A percentile compares a stretch with the other conserved stretches of the same genome.
Conservation (phyloP, 92 coral and sea anemone species). For the Zoanthus gigantus region DNA sequence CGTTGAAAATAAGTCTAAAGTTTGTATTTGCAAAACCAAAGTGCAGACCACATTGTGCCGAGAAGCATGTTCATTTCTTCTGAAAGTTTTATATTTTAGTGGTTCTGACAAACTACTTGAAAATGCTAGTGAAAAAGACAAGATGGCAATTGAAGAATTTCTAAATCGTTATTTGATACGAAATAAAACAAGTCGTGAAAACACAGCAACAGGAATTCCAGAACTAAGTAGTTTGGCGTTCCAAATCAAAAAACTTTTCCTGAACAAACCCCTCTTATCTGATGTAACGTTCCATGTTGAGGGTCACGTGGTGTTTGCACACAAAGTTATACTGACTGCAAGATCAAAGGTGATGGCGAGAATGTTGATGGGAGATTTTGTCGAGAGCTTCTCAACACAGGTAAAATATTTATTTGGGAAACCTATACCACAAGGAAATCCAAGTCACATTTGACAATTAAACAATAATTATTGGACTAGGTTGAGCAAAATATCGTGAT, state of each 20-base stretch:
- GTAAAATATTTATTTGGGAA: not conserved
- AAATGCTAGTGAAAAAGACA: slow-evolving; percentile 56
- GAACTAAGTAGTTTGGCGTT: not conserved
- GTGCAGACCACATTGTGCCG: slow-evolving; percentile 46
- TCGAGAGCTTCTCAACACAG: slow-evolving; percentile 64
- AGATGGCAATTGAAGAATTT: slow-evolving; percentile 44
- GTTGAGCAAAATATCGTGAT: too few species aligned
- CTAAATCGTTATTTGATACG: slow-evolving; percentile 6
- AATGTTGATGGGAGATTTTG: slow-evolving; percentile 93
- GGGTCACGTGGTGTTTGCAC: slow-evolving; percentile 73
- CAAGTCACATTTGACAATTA: too few species aligned
- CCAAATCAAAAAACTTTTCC: slow-evolving; percentile 64
- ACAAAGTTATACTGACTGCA: slow-evolving; percentile 82
- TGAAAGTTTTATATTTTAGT: slow-evolving; percentile 82
- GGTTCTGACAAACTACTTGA: slow-evolving; percentile 52
- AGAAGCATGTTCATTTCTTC: slow-evolving; percentile 65
- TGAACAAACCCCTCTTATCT: slow-evolving; percentile 81
- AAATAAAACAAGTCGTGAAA: not conserved
- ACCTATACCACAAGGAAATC: too few species aligned
- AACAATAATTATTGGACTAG: too few species aligned
- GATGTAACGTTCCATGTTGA: slow-evolving; percentile 84
- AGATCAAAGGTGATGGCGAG: slow-evolving; percentile 95
- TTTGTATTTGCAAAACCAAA: slow-evolving; percentile 8
- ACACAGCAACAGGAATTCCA: not conserved
- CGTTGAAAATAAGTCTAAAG: not conserved